Percentiles rank a stretch among this genome's conserved stretches.
phyloP scores from a whole-genome alignment of 2,888 invertebrate species.

The Metacarcinus magister region DNA sequence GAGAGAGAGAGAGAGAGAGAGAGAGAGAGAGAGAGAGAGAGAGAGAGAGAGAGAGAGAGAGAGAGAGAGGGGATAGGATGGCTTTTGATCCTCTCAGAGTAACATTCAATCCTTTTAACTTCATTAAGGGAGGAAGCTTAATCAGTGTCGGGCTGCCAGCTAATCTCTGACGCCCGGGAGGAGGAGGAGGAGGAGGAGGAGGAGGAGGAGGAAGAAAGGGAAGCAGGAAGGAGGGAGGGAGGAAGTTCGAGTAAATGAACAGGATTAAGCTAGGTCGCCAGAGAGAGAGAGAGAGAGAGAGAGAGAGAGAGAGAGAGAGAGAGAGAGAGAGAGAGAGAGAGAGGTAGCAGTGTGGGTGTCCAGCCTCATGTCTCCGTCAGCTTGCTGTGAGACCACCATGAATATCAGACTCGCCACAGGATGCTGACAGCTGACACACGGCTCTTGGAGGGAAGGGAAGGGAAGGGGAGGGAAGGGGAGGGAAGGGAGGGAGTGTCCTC shows the following conservation, averaged over 20 bases:
- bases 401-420: background rate
- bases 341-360: slow-evolving; percentile 35
- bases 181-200: background rate
- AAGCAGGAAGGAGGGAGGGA: slow-evolving; percentile 38
- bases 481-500: background rate
- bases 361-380: background rate
- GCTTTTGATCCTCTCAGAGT: slow-evolving; percentile 26
- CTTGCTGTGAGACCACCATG: background rate
- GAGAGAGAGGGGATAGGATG: background rate
- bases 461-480: background rate
- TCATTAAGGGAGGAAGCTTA: slow-evolving; percentile 26
- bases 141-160: slow-evolving; percentile 31
- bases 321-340: background rate
- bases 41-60: background rate
- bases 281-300: no score
- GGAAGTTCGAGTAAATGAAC: background rate
- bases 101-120: slow-evolving; percentile 33
- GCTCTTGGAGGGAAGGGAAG: background rate
- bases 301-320: no score
- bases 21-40: slow-evolving; percentile 7
- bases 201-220: background rate
- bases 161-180: slow-evolving; percentile 34
- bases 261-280: background rate
- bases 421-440: slow-evolving; percentile 33
- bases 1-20: background rate